These are phyloP conservation scores for Ara ararauna DNA, from an alignment of 2,797 vertebrate genomes.

Conservation along the genomic window DNA sequence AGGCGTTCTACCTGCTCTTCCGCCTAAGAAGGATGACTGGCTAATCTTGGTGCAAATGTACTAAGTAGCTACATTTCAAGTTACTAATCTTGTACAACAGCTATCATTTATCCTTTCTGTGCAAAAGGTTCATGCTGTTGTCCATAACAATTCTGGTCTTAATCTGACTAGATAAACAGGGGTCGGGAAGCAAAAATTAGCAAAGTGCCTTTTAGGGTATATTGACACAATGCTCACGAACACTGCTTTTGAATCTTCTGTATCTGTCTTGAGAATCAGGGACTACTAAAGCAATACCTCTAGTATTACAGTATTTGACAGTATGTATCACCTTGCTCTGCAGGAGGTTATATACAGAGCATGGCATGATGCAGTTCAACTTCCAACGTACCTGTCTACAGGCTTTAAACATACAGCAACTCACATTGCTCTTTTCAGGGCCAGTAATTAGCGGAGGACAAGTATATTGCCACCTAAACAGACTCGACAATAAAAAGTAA, in stretches of 20 bases:
- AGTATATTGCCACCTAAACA: background rate
- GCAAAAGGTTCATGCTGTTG: background rate
- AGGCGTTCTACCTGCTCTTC: background rate
- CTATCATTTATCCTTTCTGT: background rate
- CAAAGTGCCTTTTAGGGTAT: background rate
- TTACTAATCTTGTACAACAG: background rate
- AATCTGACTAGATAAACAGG: background rate
- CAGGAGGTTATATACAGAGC: background rate
- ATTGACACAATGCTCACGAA: background rate
- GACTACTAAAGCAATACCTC: background rate
- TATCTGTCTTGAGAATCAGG: background rate
- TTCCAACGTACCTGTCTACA: background rate
- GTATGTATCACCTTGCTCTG: background rate
- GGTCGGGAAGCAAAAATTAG: background rate
- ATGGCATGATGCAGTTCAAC: fast-evolving
- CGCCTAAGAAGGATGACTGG: background rate
- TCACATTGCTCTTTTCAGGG: background rate
- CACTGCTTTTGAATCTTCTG: background rate
- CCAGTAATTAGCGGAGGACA: background rate
- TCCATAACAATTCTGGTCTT: background rate
- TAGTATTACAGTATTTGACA: background rate
- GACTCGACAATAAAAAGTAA: background rate
- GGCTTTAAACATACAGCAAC: background rate
- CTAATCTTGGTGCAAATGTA: background rate
- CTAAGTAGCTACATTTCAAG: background rate